Conservation (phyloP, 2,888 invertebrate species). For the Orthonevra nobilis region DNA sequence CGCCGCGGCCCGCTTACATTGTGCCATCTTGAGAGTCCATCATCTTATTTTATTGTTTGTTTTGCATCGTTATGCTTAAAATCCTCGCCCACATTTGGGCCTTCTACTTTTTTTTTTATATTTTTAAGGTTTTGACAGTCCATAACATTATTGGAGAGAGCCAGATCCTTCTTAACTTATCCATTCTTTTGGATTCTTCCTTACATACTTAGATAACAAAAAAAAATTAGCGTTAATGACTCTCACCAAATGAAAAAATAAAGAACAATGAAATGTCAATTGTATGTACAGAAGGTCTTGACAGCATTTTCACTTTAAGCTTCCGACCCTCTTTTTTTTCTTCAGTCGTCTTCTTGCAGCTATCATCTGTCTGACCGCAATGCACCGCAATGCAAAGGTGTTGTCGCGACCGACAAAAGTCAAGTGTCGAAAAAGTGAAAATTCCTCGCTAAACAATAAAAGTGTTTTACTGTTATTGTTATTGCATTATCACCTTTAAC, state of each 20-base stretch:
- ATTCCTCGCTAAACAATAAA: constrained; percentile 57
- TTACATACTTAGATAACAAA: too few relatives aligned
- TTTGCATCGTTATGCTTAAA: constrained; percentile 8
- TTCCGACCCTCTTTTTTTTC: background rate
- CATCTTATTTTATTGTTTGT: constrained; percentile 9
- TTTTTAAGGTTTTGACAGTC: constrained; percentile 12
- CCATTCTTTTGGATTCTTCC: too few relatives aligned
- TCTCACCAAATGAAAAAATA: too few relatives aligned
- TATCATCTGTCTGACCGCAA: background rate
- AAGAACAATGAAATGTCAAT: constrained; percentile 63
- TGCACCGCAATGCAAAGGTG: constrained; percentile 23
- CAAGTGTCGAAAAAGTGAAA: constrained; percentile 70
- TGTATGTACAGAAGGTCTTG: constrained; percentile 66
- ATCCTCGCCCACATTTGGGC: constrained; percentile 20
- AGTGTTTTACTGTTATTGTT: constrained; percentile 55
- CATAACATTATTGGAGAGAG: too few relatives aligned
- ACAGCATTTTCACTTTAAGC: constrained; percentile 51
- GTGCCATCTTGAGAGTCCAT: background rate
- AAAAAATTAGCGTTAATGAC: too few relatives aligned
- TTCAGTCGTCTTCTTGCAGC: background rate
- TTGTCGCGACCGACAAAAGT: constrained; percentile 45
- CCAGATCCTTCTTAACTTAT: constrained; percentile 31
- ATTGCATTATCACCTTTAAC: constrained; percentile 53
- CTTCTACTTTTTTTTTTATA: background rate
- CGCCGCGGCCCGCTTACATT: too few relatives aligned